Evolutionary conservation across 2,888 invertebrate species (phyloP), one percentile per base, ranked within the genome.

Genomic region (Gandaritis pyraliata): DNA sequence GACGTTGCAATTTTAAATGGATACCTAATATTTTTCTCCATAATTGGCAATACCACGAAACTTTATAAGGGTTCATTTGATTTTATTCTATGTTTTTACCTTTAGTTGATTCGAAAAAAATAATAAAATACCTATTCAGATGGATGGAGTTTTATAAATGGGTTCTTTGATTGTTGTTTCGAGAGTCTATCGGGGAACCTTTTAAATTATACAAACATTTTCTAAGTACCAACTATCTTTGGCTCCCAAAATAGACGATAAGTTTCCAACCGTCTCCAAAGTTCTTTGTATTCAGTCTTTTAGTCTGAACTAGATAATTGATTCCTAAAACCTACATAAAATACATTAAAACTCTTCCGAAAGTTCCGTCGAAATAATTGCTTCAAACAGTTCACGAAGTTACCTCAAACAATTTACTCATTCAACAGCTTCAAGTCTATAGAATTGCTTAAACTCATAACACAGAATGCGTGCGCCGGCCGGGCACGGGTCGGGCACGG

Each of bases 371-470:
- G 12, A 38, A 49, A 41, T 49, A 12, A 30, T 41, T 41, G 8
- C 13, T n/a, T 29, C 8, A 29, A 11, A 47, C 8, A 15, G 15
- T 16, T 13, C 12, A 38, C 38, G 38, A 38, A 36, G 29, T 54
- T 46, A 43, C 29, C 51, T 51, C 13, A 47, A 58, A 58, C 46
- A 52, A 52, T 47, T 46, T 12, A 11, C 6, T 52, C 15, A 8
- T 10, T 15, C 7, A 48, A 13, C 41, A 15, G 15, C 39, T 47
- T 11, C 11, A 46, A 39, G 29, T 13, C 46, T 16, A 46, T 45
- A 45, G 36, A 45, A 58, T 11, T 50, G 36, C 6, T 33, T 11
- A n/a, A n/a, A 46, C 11, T n/a, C 13, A 15, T 36, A 23, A n/a
- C n/a, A n/a, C n/a, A n/a, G n/a, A n/a, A n/a, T n/a, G n/a, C n/a